A percentile compares a stretch with the other conserved stretches of the same genome.
phyloP scores from a whole-genome alignment of 2,797 vertebrate genomes.

The Setipinna tenuifilis region DNA sequence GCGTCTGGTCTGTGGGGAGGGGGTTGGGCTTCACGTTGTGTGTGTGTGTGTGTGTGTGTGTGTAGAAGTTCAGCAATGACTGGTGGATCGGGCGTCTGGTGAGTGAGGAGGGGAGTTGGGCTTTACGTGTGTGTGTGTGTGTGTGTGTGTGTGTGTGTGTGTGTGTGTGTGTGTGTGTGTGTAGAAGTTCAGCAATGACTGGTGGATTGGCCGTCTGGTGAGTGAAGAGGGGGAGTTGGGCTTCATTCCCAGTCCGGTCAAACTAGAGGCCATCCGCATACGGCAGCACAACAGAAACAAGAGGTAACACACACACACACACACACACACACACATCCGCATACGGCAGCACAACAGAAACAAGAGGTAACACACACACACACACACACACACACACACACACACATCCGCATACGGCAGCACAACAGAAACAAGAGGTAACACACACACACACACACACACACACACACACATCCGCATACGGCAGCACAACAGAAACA shows the following conservation, averaged over 20 bases:
- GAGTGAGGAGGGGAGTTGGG: constrained; percentile 98
- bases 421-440: too few species aligned
- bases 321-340: constrained; percentile 27
- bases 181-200: constrained; percentile 99
- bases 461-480: too few species aligned
- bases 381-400: too few species aligned
- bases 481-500: too few species aligned
- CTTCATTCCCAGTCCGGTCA: constrained; percentile 98
- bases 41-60: constrained; percentile 27
- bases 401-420: too few species aligned
- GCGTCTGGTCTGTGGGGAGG: too few species aligned
- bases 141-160: constrained; percentile 23
- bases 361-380: too few species aligned
- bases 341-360: too few species aligned
- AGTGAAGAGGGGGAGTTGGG: constrained; percentile 99
- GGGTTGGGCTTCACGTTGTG: too few species aligned
- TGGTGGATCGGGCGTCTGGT: constrained; percentile 99
- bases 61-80: constrained; percentile 98
- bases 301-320: constrained; percentile 72
- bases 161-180: too few species aligned
- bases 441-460: constrained; percentile 14
- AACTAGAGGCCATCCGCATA: constrained; percentile 94
- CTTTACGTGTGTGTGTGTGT: constrained; percentile 73
- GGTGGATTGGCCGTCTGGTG: constrained; percentile 98
- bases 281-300: constrained; percentile 95